A percentile compares a stretch with the other conserved stretches of the same genome.
Evolutionary conservation across 2,113 vertebrate genomes (phyloP).

Genomic region (Dasypus novemcinctus): DNA sequence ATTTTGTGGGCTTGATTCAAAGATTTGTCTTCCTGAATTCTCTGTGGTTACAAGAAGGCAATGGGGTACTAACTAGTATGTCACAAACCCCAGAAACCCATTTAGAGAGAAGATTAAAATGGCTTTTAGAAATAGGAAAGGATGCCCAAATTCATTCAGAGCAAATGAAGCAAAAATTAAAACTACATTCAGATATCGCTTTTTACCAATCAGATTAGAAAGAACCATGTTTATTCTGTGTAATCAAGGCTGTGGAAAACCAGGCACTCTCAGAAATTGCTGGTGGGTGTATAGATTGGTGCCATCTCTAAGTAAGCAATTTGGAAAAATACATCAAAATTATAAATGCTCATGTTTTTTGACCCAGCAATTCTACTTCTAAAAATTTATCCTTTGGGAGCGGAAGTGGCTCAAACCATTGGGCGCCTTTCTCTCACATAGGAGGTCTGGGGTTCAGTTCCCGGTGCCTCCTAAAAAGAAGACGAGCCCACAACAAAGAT

Average conservation of each 20-base stretch:
- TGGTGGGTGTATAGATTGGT: not conserved
- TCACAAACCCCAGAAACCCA: not conserved
- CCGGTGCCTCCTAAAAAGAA: no score
- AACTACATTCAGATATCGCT: not conserved
- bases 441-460: no score
- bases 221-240: fast-evolving
- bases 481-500: no score
- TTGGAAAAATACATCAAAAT: not conserved
- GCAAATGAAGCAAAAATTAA: not conserved
- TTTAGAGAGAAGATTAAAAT: not conserved
- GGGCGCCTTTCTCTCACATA: no score
- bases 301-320: not conserved
- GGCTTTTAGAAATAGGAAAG: not conserved
- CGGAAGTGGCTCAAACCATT: no score
- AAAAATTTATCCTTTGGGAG: not conserved
- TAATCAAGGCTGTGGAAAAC: no score
- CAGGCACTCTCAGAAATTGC: not conserved
- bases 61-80: not conserved
- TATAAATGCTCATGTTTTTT: not conserved
- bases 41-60: not conserved
- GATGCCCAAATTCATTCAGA: not conserved
- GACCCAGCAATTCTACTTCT: not conserved
- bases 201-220: not conserved
- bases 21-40: not conserved
- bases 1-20: not conserved